Base-by-base conservation (phyloP, 2,113 vertebrate genomes). In the Scomber colias region DNA sequence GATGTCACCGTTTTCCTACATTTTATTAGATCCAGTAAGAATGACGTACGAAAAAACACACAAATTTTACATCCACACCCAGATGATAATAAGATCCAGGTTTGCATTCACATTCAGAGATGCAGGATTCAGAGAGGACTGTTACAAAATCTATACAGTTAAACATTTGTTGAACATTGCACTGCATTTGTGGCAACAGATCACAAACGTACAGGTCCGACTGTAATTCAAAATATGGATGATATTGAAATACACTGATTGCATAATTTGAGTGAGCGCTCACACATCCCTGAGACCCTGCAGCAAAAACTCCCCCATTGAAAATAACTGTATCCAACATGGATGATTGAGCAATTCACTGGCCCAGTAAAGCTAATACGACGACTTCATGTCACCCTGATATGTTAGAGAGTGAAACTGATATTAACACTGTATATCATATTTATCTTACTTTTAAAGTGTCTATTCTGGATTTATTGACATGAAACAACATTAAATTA, bases 271-370 rank as follows among this genome's bases (percentile, higher is more conserved):
- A 70, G 61, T 57, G 31, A 45, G 17, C 68, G 21, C 24, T 13
- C 3, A 13, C 27, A 9, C 27, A 9, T 51, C 57, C 12, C 48
- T 1, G 19, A 76, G 57, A 65, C 27, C 57, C 66, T 14, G 77
- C 45, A 78, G 81, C 77, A 46, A 30, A 27, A 70, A 51, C 40
- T 35, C 60, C 57, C 13, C 17, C 35, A 59, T 15, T 35, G 30
- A 16, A 40, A 11, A 35, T 6, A 55, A 44, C 21, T 63, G 49
- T 14, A 44, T 60, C 51, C 44, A 70, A 11, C 79, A 57, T 6
- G 46, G 50, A 2, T 68, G 72, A 66, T 31, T 70, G 69, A 77
- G 44, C 77, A 83, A 67, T 77, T 35, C 21, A 61, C 69, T 75
- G 74, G 19, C 70, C 73, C 49, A 63, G 65, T 64, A 21, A 60